phyloP scores from a whole-genome alignment of 2,888 invertebrate species.

The Hydroisotoma schaefferi region DNA sequence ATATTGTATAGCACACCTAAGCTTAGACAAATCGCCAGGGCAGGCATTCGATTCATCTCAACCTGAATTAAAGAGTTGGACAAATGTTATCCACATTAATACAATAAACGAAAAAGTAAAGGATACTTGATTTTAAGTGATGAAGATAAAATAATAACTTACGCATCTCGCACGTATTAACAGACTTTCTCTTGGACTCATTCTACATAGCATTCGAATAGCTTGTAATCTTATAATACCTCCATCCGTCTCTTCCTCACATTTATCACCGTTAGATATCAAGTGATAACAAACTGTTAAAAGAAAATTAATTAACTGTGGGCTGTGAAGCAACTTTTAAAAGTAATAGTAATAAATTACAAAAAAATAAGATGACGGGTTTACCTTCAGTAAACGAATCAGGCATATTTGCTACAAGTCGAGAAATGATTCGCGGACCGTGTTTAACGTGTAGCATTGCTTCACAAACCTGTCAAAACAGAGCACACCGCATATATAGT shows the following conservation, averaged over 20 bases:
- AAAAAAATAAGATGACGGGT: slow-evolving; percentile 22
- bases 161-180: slow-evolving; percentile 80
- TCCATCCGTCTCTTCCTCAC: slow-evolving; percentile 80
- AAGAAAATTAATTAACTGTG: background rate
- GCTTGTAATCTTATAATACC: slow-evolving; percentile 72
- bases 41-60: slow-evolving; percentile 83
- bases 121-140: background rate
- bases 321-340: background rate
- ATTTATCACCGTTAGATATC: slow-evolving; percentile 79
- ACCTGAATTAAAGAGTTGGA: slow-evolving; percentile 53
- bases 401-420: slow-evolving; percentile 90
- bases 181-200: slow-evolving; percentile 83
- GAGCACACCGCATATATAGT: too few species aligned
- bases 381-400: slow-evolving; percentile 84
- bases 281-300: slow-evolving; percentile 72
- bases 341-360: slow-evolving; percentile 5
- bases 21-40: slow-evolving; percentile 77
- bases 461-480: slow-evolving; percentile 64
- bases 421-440: slow-evolving; percentile 82
- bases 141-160: slow-evolving; percentile 49
- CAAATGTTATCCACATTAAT: background rate
- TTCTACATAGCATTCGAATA: slow-evolving; percentile 75
- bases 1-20: slow-evolving; percentile 55
- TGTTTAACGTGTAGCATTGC: slow-evolving; percentile 83
- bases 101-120: background rate